These are phyloP conservation scores for Enteromius argenteus DNA, from an alignment of 2,797 vertebrate species.

Conservation along the genomic window DNA sequence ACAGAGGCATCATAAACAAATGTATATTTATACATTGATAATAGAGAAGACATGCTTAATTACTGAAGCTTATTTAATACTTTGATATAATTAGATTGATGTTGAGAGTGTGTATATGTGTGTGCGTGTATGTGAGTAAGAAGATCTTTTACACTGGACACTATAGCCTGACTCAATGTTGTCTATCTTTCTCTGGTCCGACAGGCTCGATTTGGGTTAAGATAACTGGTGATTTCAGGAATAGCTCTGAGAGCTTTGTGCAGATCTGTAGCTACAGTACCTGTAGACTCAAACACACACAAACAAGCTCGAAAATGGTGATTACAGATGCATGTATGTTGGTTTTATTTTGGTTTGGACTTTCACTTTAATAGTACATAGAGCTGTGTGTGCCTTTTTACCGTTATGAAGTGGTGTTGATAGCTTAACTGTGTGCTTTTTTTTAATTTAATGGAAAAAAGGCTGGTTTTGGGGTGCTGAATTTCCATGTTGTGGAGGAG, in stretches of 20 bases:
- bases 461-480: slow-evolving; percentile 84
- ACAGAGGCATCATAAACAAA: not conserved
- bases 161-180: slow-evolving; percentile 94
- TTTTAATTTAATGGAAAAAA: slow-evolving; percentile 82
- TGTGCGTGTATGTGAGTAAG: slow-evolving; percentile 37
- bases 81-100: not conserved
- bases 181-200: slow-evolving; percentile 99
- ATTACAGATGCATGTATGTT: slow-evolving; percentile 99
- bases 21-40: not conserved
- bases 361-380: slow-evolving; percentile 86
- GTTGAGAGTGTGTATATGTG: slow-evolving; percentile 3
- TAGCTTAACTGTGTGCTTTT: slow-evolving; percentile 98
- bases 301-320: slow-evolving; percentile 97
- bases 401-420: slow-evolving; percentile 98
- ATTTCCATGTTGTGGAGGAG: slow-evolving; percentile 81
- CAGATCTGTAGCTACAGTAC: slow-evolving; percentile 86
- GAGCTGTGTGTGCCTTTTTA: slow-evolving; percentile 94
- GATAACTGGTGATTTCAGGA: slow-evolving; percentile 98
- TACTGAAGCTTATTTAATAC: slow-evolving; percentile 15
- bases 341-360: slow-evolving; percentile 77
- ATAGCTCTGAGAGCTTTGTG: slow-evolving; percentile 96
- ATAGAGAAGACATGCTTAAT: not conserved
- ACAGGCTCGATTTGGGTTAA: slow-evolving; percentile 99
- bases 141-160: slow-evolving; percentile 72
- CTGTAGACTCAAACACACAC: slow-evolving; percentile 96